A percentile compares a stretch with the other conserved stretches of the same genome.
phyloP scores from a whole-genome alignment of 2,888 invertebrate genomes.

The Bedellia somnulentella region DNA sequence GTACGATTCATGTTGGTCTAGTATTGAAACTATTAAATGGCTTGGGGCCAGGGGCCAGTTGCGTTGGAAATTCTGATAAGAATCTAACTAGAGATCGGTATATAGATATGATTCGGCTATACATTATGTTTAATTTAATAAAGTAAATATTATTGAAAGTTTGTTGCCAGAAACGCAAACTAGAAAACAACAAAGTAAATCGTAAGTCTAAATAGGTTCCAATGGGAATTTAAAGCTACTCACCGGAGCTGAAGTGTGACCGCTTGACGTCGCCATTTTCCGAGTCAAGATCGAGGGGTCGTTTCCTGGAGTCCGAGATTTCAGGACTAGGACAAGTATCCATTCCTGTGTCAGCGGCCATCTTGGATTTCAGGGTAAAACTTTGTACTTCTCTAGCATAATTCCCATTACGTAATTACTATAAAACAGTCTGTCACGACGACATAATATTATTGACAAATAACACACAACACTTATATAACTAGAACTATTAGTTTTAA shows the following conservation, averaged over 20 bases:
- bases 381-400: conserved; percentile 60
- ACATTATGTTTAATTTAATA: no score
- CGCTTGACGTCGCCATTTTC: conserved; percentile 88
- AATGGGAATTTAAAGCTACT: no score
- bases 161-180: conserved; percentile 44
- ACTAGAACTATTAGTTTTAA: conserved; percentile 40
- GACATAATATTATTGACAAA: conserved; percentile 46
- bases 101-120: no score
- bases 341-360: conserved; percentile 93
- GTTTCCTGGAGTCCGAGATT: conserved; percentile 87
- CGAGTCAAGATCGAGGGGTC: conserved; percentile 83
- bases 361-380: conserved; percentile 67
- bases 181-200: conserved; percentile 20
- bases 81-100: conserved; percentile 51
- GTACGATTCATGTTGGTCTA: no score
- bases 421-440: conserved; percentile 42
- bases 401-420: conserved; percentile 61
- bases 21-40: no score
- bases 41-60: no score
- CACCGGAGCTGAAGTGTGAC: conserved; percentile 90
- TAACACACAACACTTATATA: conserved; percentile 52
- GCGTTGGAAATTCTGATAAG: no score
- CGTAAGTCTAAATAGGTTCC: no score
- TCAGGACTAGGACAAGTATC: conserved; percentile 93
- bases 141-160: conserved; percentile 41